These are phyloP conservation scores for Drosophila jambulina DNA, from an alignment of 1,140 invertebrate species.

Conservation along the genomic window DNA sequence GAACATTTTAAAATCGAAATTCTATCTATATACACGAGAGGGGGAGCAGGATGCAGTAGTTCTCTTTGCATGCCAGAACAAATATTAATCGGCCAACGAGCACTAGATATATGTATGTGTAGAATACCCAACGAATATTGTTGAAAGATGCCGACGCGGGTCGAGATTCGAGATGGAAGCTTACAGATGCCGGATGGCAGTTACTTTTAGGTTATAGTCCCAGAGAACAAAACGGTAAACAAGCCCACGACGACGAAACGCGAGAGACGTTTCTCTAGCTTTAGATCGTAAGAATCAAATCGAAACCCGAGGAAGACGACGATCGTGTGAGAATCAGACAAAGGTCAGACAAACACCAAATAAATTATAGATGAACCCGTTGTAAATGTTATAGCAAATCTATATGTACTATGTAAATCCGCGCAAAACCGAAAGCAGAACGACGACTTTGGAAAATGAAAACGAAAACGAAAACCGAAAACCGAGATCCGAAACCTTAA, in stretches of 20 bases:
- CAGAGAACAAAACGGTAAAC: slow-evolving; percentile 51
- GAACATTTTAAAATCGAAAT: slow-evolving; percentile 10
- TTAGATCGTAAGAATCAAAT: slow-evolving; percentile 45
- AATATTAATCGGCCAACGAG: slow-evolving; percentile 29
- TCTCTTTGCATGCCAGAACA: slow-evolving; percentile 10
- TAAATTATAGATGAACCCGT: slow-evolving; percentile 49
- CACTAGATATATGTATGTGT: slow-evolving; percentile 16
- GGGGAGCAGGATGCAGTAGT: slow-evolving; percentile 8
- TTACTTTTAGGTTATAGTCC: slow-evolving; percentile 14
- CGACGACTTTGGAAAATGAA: slow-evolving; percentile 21
- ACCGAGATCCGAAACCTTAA: slow-evolving; percentile 28
- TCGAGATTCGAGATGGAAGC: slow-evolving; percentile 2
- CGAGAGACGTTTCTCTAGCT: slow-evolving; percentile 54
- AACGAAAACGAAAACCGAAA: slow-evolving; percentile 2
- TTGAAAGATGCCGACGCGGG: slow-evolving; percentile 23
- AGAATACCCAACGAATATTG: slow-evolving; percentile 31
- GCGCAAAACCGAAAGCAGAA: slow-evolving; percentile 16
- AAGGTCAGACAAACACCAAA: slow-evolving; percentile 44
- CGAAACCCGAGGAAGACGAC: slow-evolving; percentile 3
- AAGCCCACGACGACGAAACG: slow-evolving; percentile 52
- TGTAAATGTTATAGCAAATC: slow-evolving; percentile 59
- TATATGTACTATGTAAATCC: slow-evolving; percentile 32
- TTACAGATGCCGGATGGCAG: not conserved
- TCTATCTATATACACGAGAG: slow-evolving; percentile 23
- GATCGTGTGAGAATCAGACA: slow-evolving; percentile 23